Conservation (phyloP, 2,888 invertebrate genomes). For the Lasiommata megera region DNA sequence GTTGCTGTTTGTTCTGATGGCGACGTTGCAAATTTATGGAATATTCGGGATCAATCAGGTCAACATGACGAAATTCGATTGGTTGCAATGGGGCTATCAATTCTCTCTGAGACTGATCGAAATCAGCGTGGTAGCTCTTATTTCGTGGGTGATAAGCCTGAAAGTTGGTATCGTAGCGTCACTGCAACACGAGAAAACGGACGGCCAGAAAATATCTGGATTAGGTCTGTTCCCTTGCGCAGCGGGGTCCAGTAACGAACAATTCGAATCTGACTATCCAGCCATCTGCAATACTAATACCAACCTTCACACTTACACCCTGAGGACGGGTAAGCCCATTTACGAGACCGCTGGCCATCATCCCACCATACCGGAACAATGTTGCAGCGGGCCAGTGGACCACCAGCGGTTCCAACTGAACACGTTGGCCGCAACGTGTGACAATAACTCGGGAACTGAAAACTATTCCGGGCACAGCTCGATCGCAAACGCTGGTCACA, state of each 20-base stretch:
- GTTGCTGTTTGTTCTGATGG: conserved; percentile 90
- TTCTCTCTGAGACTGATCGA: conserved; percentile 92
- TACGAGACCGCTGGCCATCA: conserved; percentile 83
- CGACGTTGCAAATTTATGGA: conserved; percentile 92
- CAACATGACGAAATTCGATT: conserved; percentile 86
- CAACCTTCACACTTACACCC: conserved; percentile 90
- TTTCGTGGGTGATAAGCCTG: conserved; percentile 93
- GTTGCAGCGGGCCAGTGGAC: conserved; percentile 69
- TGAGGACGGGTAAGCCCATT: conserved; percentile 88
- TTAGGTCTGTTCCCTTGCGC: conserved; percentile 91
- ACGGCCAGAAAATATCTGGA: conserved; percentile 84
- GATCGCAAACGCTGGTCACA: conserved; percentile 77
- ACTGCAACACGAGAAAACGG: conserved; percentile 87
- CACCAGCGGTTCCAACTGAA: conserved; percentile 78
- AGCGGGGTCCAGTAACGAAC: conserved; percentile 91
- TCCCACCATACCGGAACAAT: conserved; percentile 64
- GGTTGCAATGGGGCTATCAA: conserved; percentile 97
- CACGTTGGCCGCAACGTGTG: conserved; percentile 78
- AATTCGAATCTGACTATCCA: conserved; percentile 91
- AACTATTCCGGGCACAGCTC: conserved; percentile 84
- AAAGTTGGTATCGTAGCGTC: conserved; percentile 78
- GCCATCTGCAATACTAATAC: conserved; percentile 93
- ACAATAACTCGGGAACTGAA: conserved; percentile 83
- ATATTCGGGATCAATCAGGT: conserved; percentile 76
- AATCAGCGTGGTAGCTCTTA: conserved; percentile 91